Evolutionary conservation across 2,113 vertebrate genomes (phyloP).

Genomic region (Archilochus colubris): DNA sequence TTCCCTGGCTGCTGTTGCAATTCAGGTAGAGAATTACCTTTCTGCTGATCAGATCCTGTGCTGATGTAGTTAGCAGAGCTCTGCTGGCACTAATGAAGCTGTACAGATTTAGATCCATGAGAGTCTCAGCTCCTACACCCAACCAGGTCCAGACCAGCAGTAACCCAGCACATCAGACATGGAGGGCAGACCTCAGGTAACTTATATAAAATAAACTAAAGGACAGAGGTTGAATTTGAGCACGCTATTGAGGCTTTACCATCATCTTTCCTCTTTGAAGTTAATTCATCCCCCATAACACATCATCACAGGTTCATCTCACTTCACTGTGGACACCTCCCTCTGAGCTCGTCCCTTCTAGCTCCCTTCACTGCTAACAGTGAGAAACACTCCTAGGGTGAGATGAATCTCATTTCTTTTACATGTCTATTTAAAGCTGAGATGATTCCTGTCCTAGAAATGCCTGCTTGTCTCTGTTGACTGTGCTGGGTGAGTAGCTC

Average conservation of each 20-base stretch:
- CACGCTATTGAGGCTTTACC: background rate
- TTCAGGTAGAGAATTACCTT: background rate
- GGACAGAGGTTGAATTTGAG: background rate
- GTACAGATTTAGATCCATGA: background rate
- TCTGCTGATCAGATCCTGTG: background rate
- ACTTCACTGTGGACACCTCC: background rate
- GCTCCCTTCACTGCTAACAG: background rate
- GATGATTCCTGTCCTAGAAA: slow-evolving; percentile 39
- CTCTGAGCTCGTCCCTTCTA: background rate
- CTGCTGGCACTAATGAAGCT: background rate
- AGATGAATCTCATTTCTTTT: slow-evolving; percentile 14
- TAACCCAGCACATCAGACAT: accelerated
- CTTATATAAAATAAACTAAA: background rate
- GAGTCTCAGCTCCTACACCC: background rate
- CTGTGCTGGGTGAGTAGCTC: background rate
- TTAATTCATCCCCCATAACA: background rate
- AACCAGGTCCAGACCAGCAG: background rate
- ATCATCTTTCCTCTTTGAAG: background rate
- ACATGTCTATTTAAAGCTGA: slow-evolving; percentile 3
- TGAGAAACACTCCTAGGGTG: background rate
- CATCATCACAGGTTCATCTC: background rate
- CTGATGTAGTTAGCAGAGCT: background rate
- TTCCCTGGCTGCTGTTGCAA: background rate
- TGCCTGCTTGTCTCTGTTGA: background rate
- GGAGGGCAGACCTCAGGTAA: background rate